Evolutionary conservation across 2,888 invertebrate species (phyloP), one percentile per base, ranked within the genome.

Genomic region (Embidobia sp.): DNA sequence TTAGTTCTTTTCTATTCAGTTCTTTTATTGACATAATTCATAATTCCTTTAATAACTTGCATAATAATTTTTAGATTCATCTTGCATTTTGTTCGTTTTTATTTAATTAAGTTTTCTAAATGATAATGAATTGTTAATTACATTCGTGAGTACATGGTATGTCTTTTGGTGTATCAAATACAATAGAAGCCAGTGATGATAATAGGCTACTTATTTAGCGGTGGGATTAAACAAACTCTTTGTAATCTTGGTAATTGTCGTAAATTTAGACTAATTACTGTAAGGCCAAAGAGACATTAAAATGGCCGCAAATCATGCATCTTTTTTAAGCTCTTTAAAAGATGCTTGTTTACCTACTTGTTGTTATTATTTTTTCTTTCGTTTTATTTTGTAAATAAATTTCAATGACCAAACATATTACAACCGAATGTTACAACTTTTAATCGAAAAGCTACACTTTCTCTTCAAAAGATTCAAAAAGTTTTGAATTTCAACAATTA

Each of bases 281-380:
- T 90, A 90, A 90, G 90, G 90, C 87, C 89, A 84, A 86, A 90
- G 90, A 89, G 84, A 90, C 85, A 90, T 44, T 59, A 85, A 85
- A 82, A 81, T 79, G 84, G 82, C 70, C 69, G 48, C 29, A 6
- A 49, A 27, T 5, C 10, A 18, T 7, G 37, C 61, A 51, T 55
- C 64, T 64, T 76, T 46, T 61, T 59, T 63, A 10, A 78, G 75
- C 16, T 48, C 10, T 19, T 5, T n/a, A 48, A 72, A 48, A 64
- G 49, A 40, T 27, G 63, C 27, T 53, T 33, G 27, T 22, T 37
- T n/a, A n/a, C n/a, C n/a, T n/a, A n/a, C n/a, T n/a, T n/a, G n/a
- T n/a, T n/a, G n/a, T n/a, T n/a, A n/a, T n/a, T n/a, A n/a, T n/a
- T n/a, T n/a, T 22, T 13, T 10, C 10, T n/a, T 16, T 42, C 10